Base-by-base conservation (phyloP, 2,797 vertebrate species). In the Pangasius krempfi region DNA sequence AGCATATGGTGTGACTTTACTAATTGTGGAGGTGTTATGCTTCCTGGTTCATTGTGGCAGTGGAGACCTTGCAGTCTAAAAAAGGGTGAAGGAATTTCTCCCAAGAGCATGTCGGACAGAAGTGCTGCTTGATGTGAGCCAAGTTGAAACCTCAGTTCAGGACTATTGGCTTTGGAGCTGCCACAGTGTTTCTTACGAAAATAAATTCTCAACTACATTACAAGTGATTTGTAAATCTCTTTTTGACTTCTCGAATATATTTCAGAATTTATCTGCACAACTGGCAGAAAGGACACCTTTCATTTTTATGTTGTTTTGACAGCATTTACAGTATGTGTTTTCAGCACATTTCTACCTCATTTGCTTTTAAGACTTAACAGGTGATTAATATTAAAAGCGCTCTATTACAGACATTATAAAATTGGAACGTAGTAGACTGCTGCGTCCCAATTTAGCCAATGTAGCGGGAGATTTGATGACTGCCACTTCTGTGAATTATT, bases 151-250 rank as follows among this genome's bases (percentile, higher is more conserved):
- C 89, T 54, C 40, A 52, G 78, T 76, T 90, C 86, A 78, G 87
- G 88, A 91, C 90, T 91, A 86, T 88, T 92, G 89, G 88, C 84
- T 87, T 92, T 92, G 86, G 87, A 90, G 50, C 86, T 86, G 89
- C 87, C 86, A 78, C 58, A 88, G 25, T 64, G 58, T 82, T 47
- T 27, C 22, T 44, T 14, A 27, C 16, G 22, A 82, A 44, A 33
- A 81, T 81, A 44, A 64, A 68, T 66, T 66, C 60, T 20, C 27
- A 30, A 47, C 62, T 44, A 30, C 58, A 62, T 58, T 70, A 62
- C 87, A 83, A 52, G 58, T 58, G n/a, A 84, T 87, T 68, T 50
- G 64, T 56, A 52, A 37, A 86, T 73, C 78, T 60, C 52, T n/a
- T 84, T 89, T 60, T 58, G 44, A 54, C 78, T 66, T 62, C 54